Evolutionary conservation across 2,797 vertebrate species (phyloP).

Genomic region (Aldrovandia affinis): DNA sequence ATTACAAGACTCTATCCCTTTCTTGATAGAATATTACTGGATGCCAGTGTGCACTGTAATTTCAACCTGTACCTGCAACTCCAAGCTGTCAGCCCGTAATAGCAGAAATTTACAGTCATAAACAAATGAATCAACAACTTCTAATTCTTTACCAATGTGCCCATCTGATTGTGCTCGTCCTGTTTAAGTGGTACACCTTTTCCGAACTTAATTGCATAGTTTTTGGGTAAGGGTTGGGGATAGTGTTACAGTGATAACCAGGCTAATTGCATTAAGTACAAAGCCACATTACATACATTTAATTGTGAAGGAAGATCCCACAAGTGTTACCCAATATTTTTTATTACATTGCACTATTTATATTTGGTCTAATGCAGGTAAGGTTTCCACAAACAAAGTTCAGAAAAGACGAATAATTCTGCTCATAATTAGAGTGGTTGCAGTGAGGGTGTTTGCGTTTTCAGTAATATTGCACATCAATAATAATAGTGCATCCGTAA

Average conservation of each 20-base stretch:
- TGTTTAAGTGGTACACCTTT: not conserved
- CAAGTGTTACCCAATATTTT: conserved; percentile 72
- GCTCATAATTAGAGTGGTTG: conserved; percentile 66
- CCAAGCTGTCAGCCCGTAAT: not conserved
- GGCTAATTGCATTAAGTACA: not conserved
- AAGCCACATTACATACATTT: not conserved
- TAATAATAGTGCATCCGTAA: conserved; percentile 59
- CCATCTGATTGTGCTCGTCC: not conserved
- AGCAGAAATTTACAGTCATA: not conserved
- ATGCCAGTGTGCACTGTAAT: not conserved
- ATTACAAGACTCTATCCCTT: not conserved
- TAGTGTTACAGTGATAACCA: not conserved
- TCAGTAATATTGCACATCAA: too few relatives aligned
- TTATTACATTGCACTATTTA: conserved; percentile 74
- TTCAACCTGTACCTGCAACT: not conserved
- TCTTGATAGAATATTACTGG: not conserved
- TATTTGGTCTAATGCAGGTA: conserved; percentile 68
- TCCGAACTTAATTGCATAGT: not conserved
- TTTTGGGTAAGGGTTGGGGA: not conserved
- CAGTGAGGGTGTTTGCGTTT: conserved; percentile 65
- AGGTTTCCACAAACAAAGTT: conserved; percentile 54
- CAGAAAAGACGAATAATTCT: conserved; percentile 43
- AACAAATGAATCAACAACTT: not conserved
- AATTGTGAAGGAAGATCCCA: conserved; percentile 36
- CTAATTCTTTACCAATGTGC: not conserved